Percentiles rank a stretch among this genome's conserved stretches.
Conservation (phyloP, 64 coral and sea anemone species). For the Pocillopora damicornis region DNA sequence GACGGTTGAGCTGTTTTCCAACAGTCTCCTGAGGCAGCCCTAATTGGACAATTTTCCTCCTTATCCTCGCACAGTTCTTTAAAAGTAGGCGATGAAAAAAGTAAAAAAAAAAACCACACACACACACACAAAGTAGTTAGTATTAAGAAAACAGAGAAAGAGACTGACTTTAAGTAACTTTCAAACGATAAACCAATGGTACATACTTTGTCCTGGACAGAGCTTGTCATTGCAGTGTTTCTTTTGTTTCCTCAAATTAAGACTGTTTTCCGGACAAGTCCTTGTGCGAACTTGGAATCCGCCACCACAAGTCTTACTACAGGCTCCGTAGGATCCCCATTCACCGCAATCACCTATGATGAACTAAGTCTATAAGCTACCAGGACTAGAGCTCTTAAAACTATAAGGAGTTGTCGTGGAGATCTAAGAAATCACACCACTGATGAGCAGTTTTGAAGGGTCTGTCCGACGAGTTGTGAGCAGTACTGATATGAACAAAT, state of each 20-base stretch:
- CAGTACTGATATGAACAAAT: too few relatives aligned
- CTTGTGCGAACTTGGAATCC: slow-evolving; percentile 10
- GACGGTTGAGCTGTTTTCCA: slow-evolving; percentile 6
- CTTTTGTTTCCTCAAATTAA: slow-evolving; percentile 6
- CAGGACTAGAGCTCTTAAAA: too few relatives aligned
- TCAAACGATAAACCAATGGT: background rate
- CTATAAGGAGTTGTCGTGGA: too few relatives aligned
- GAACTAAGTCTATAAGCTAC: too few relatives aligned
- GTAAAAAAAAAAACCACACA: background rate
- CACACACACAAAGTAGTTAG: too few relatives aligned
- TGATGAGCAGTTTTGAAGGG: too few relatives aligned
- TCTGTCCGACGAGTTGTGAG: too few relatives aligned
- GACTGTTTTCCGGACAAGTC: background rate
- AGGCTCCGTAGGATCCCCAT: background rate
- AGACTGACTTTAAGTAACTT: too few relatives aligned
- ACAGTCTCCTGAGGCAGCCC: slow-evolving; percentile 2
- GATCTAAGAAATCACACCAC: too few relatives aligned
- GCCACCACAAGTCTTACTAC: slow-evolving; percentile 18
- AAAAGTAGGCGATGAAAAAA: background rate
- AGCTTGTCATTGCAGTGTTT: background rate
- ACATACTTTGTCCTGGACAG: slow-evolving; percentile 28
- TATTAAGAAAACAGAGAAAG: too few relatives aligned
- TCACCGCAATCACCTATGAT: background rate
- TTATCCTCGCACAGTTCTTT: background rate
- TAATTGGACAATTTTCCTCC: background rate